Percentiles rank a stretch among this genome's conserved stretches.
phyloP scores from a whole-genome alignment of 2,797 vertebrate species.

The Pelochelys cantorii region DNA sequence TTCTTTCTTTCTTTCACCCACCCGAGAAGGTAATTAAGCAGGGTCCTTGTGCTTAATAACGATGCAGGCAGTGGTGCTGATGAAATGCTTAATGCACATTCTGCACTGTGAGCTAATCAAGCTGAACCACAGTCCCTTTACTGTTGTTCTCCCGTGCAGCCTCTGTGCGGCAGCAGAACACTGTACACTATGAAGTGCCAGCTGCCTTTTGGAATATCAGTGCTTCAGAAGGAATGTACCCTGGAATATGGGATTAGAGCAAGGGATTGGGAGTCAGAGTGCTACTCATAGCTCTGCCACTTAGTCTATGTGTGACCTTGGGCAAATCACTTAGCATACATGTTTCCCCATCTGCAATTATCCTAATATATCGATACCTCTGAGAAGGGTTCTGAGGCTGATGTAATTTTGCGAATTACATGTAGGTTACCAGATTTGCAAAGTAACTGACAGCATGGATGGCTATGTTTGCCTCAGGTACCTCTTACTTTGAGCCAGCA shows the following conservation, averaged over 20 bases:
- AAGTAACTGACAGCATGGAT: not conserved
- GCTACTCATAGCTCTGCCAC: conserved; percentile 11
- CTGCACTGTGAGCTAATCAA: not conserved
- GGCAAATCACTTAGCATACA: conserved; percentile 1
- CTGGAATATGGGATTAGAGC: not conserved
- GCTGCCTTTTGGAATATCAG: not conserved
- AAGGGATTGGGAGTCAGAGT: not conserved
- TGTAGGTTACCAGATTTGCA: not conserved
- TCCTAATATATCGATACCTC: not conserved
- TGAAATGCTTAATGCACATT: not conserved
- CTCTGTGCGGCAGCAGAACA: conserved; percentile 68
- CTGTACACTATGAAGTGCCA: not conserved
- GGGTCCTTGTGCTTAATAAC: not conserved
- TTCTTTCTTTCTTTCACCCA: not conserved
- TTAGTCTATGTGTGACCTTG: conserved; percentile 35
- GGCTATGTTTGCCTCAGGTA: not conserved
- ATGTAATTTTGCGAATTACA: not conserved
- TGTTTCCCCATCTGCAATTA: conserved; percentile 37
- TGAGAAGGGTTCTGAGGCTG: accelerated
- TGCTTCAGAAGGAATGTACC: not conserved
- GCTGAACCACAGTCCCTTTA: accelerated
- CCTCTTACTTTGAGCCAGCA: not conserved
- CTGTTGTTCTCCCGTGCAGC: not conserved
- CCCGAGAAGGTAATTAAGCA: not conserved
- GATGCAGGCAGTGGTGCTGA: not conserved